These are phyloP conservation scores for Helicoverpa assulta DNA, from an alignment of 2,888 invertebrate genomes.

Conservation along the genomic window DNA sequence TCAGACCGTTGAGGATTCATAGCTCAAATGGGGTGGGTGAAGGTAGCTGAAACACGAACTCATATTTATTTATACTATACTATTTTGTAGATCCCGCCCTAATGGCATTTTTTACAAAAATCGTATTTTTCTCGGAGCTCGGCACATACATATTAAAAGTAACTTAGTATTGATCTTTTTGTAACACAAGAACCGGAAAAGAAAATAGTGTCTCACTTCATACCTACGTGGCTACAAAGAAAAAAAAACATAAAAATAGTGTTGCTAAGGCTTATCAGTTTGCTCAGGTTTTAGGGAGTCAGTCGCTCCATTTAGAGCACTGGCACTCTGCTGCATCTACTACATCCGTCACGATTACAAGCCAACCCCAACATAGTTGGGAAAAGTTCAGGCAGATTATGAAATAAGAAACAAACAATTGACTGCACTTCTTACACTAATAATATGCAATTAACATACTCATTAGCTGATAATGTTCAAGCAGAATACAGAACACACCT, in stretches of 20 bases:
- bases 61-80: slow-evolving; percentile 61
- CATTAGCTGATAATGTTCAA: slow-evolving; percentile 37
- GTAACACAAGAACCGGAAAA: not conserved
- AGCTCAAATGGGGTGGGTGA: slow-evolving; percentile 74
- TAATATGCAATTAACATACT: no score
- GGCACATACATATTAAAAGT: not conserved
- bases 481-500: slow-evolving; percentile 47
- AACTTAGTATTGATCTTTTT: not conserved
- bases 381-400: no score
- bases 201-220: slow-evolving; percentile 13
- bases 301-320: no score
- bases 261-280: no score
- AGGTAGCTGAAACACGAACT: slow-evolving; percentile 60
- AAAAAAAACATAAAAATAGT: no score
- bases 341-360: no score
- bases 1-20: slow-evolving; percentile 74
- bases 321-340: no score
- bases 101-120: slow-evolving; percentile 35
- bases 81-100: slow-evolving; percentile 42
- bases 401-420: no score
- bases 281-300: no score
- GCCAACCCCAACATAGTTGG: no score
- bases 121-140: slow-evolving; percentile 13
- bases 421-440: no score
- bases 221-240: not conserved